Conservation (phyloP, 2,113 vertebrate species). For the Lepisosteus osseus region DNA sequence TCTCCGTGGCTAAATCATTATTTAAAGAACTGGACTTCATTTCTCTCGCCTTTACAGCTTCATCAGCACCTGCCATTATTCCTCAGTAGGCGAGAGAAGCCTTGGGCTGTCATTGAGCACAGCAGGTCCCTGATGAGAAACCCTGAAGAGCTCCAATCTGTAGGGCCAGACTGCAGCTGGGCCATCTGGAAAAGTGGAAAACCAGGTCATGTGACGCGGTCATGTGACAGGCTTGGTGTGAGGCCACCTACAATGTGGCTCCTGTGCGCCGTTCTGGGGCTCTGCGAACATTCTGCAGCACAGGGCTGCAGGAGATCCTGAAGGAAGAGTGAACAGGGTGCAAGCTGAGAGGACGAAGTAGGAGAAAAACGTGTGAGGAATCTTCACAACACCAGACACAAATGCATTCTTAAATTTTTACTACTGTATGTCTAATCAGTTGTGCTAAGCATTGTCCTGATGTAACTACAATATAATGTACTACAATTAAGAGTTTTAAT, state of each 20-base stretch:
- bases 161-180: constrained; percentile 4
- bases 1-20: not conserved
- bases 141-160: not conserved
- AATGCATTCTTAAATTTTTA: too few species aligned
- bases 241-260: not conserved
- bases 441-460: too few species aligned
- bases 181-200: constrained; percentile 4
- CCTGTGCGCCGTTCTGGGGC: not conserved
- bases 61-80: constrained; percentile 9
- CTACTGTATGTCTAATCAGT: too few species aligned
- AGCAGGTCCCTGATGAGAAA: not conserved
- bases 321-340: too few species aligned
- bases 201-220: not conserved
- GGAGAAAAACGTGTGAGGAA: too few species aligned
- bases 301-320: too few species aligned
- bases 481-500: too few species aligned
- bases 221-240: not conserved
- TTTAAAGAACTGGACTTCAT: not conserved
- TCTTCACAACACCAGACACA: too few species aligned
- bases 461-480: too few species aligned
- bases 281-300: too few species aligned
- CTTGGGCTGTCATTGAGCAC: constrained; percentile 4
- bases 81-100: not conserved
- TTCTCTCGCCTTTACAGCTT: not conserved
- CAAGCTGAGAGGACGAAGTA: too few species aligned